Base-by-base conservation (phyloP, 1,140 invertebrate species). In the Psix sp. region DNA sequence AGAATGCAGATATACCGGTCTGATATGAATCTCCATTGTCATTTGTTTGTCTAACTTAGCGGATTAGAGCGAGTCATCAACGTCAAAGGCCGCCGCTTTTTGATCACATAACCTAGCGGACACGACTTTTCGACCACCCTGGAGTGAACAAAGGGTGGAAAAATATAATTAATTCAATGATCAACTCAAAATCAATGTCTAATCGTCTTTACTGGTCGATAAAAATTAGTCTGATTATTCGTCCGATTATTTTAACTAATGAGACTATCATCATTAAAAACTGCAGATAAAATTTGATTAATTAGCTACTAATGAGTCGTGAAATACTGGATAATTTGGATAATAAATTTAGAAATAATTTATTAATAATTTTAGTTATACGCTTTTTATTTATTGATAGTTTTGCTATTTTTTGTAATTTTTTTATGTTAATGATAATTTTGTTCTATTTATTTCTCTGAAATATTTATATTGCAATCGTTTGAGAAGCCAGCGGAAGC, bases 1-100 rank as follows among this genome's bases (percentile, higher is more conserved):
- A 71, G 38, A 59, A 68, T 46, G 62, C 40, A 54, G 60, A 65
- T 49, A 49, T 33, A 42, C 16, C 16, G n/a, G 31, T 26, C 40
- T 18, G 77, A 80, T 80, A 77, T 15, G 48, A 62, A 85, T 83
- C 82, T 83, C 77, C 77, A 83, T 83, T 84, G 82, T 84, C 80
- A 85, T 85, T 84, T 84, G 83, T 85, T 85, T 83, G 82, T 84
- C 80, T 81, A 77, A 75, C 59, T 67, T 71, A 71, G 66, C 76
- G 68, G 77, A 80, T 80, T 80, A 80, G 76, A 77, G 77, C 74
- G 57, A 73, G 79, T 79, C 79, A 80, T 80, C 76, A 71, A 71
- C 72, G 77, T 79, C 79, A 79, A 80, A 76, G 74, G 62, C 48
- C 31, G 56, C 54, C 78, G 76, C 77, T 39, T 39, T 24, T 57